These are phyloP conservation scores for Ispidina lecontei DNA, from an alignment of 2,797 vertebrate species.

Conservation along the genomic window DNA sequence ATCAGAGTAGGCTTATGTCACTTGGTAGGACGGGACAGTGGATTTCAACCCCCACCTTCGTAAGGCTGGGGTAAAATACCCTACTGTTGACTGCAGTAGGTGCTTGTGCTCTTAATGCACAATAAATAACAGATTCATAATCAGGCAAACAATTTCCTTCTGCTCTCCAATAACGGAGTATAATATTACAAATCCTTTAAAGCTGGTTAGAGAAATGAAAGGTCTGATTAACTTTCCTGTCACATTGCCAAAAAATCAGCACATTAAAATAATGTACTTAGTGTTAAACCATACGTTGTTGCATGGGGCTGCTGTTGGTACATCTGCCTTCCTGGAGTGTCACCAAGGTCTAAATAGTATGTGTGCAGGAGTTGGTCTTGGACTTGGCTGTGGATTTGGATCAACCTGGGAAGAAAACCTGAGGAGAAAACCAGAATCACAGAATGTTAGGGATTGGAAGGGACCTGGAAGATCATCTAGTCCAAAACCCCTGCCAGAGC, in stretches of 20 bases:
- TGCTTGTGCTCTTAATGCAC: not conserved
- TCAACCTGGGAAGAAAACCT: not conserved
- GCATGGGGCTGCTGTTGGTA: not conserved
- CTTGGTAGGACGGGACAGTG: not conserved
- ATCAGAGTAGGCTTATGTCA: slow-evolving; percentile 63
- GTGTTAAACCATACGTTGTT: not conserved
- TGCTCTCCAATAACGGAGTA: not conserved
- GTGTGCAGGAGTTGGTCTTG: not conserved
- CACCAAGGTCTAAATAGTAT: not conserved
- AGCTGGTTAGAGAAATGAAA: slow-evolving; percentile 35
- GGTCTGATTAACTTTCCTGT: slow-evolving; percentile 31
- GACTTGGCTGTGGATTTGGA: not conserved
- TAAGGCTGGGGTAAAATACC: slow-evolving; percentile 10
- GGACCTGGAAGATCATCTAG: no score
- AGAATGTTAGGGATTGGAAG: no score
- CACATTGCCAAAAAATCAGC: slow-evolving; percentile 33
- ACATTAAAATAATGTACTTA: not conserved
- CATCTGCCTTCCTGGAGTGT: not conserved
- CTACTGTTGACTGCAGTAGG: not conserved
- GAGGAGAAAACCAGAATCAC: not conserved
- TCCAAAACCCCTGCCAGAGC: no score
- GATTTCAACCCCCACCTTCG: slow-evolving; percentile 20
- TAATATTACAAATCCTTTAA: slow-evolving; percentile 63
- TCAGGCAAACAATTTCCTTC: slow-evolving; percentile 46
- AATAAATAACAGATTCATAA: slow-evolving; percentile 44